Conservation (phyloP, 1,140 invertebrate genomes). For the Aphaenogaster rudis region DNA sequence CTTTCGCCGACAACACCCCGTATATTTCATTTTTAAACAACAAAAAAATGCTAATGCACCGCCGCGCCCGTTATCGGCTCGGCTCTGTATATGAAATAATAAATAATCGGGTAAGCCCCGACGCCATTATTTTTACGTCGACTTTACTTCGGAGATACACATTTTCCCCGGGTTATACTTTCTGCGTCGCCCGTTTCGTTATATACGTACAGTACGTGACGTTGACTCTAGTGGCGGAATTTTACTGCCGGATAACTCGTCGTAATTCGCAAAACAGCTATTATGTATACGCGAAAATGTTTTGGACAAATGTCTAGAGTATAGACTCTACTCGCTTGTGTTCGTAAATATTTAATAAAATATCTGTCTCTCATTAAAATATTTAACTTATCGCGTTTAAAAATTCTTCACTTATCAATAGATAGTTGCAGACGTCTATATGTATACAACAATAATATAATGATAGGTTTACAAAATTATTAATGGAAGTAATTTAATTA, state of each 20-base stretch:
- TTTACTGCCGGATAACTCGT: slow-evolving; percentile 66
- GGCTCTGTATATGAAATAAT: slow-evolving; percentile 85
- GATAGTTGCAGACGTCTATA: neutral
- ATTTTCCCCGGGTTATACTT: slow-evolving; percentile 80
- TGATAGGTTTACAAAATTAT: neutral
- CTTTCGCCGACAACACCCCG: slow-evolving; percentile 80
- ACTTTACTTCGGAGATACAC: slow-evolving; percentile 81
- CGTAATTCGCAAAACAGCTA: slow-evolving; percentile 44
- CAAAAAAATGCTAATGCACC: slow-evolving; percentile 86
- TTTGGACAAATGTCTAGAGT: slow-evolving; percentile 41
- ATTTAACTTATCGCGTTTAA: neutral
- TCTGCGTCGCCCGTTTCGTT: slow-evolving; percentile 71
- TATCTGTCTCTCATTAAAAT: slow-evolving; percentile 16
- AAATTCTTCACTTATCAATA: neutral
- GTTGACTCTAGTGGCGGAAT: slow-evolving; percentile 54
- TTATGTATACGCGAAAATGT: slow-evolving; percentile 33
- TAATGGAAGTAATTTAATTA: neutral
- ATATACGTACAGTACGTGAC: slow-evolving; percentile 77
- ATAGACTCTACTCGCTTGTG: too few relatives aligned
- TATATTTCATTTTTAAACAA: slow-evolving; percentile 87
- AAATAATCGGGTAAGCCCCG: slow-evolving; percentile 85
- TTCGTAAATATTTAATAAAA: slow-evolving; percentile 34
- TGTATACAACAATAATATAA: neutral
- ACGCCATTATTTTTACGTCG: slow-evolving; percentile 84
- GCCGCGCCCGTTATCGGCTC: slow-evolving; percentile 83